Evolutionary conservation across 1,140 invertebrate species (phyloP).

Genomic region (Muscidifurax raptorellus): DNA sequence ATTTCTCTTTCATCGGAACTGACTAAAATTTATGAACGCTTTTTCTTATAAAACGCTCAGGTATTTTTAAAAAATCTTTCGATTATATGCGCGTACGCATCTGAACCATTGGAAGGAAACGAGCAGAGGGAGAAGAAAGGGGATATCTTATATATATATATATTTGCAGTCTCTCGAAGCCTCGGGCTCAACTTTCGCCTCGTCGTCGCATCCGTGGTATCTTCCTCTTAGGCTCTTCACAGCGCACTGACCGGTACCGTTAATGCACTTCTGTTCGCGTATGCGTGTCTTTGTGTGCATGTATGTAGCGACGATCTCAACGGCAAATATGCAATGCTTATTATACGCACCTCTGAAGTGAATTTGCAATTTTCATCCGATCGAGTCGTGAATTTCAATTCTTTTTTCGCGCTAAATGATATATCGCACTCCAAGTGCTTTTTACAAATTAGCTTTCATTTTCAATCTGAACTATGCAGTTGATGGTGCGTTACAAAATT

Average conservation of each 20-base stretch:
- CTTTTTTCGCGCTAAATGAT: no score
- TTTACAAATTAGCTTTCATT: not conserved
- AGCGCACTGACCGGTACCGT: slow-evolving; percentile 53
- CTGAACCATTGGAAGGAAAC: not conserved
- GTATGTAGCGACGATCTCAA: not conserved
- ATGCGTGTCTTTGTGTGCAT: not conserved
- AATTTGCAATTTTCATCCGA: not conserved
- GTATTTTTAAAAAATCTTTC: not conserved
- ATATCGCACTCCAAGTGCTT: no score
- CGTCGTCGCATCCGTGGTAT: slow-evolving; percentile 57
- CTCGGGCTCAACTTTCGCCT: slow-evolving; percentile 68
- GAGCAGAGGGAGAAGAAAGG: slow-evolving; percentile 10
- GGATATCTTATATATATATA: not conserved
- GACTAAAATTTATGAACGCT: not conserved
- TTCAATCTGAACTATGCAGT: not conserved
- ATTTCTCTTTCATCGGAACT: not conserved
- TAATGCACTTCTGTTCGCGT: slow-evolving; percentile 50
- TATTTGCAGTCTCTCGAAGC: slow-evolving; percentile 34
- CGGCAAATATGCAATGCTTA: no score
- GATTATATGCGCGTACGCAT: not conserved
- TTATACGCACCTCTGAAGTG: not conserved
- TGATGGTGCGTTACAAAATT: no score
- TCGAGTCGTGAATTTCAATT: no score
- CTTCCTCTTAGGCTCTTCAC: slow-evolving; percentile 55
- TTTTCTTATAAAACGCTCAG: not conserved